Conservation (phyloP, 2,113 vertebrate species). For the Platycercus adscitus region DNA sequence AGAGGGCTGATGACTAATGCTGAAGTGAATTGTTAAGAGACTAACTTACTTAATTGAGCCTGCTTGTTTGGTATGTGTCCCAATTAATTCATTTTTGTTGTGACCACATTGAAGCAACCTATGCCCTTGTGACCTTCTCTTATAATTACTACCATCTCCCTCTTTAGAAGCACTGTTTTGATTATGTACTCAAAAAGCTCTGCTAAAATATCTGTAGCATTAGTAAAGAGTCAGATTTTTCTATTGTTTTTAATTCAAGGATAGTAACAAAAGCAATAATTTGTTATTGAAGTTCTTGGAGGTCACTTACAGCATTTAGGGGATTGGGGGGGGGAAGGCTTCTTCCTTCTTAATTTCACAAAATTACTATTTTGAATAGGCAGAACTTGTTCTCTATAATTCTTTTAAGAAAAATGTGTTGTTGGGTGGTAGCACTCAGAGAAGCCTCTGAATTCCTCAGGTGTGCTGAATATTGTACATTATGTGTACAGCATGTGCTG, state of each 20-base stretch:
- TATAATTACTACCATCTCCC: conserved; percentile 29
- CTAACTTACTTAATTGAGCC: conserved; percentile 65
- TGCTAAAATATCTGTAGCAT: conserved; percentile 39
- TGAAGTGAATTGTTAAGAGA: conserved; percentile 62
- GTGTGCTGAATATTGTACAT: not conserved
- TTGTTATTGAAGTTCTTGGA: conserved; percentile 10
- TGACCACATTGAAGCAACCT: conserved; percentile 54
- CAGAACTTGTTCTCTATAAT: conserved; percentile 15
- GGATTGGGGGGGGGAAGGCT: not conserved
- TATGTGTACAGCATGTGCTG: not conserved
- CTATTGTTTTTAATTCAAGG: conserved; percentile 25
- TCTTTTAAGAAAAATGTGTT: not conserved
- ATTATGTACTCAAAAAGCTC: conserved; percentile 57
- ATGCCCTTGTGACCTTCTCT: conserved; percentile 55
- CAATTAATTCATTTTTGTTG: conserved; percentile 69
- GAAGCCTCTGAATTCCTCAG: not conserved
- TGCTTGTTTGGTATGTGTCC: conserved; percentile 58
- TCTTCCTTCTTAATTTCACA: conserved; percentile 18
- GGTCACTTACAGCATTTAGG: not conserved
- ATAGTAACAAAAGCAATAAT: not conserved
- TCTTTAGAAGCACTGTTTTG: conserved; percentile 63
- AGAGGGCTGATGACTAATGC: conserved; percentile 44
- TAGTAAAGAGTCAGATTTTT: conserved; percentile 1
- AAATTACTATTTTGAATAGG: conserved; percentile 29
- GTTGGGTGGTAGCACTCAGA: not conserved